Percentiles rank a stretch among this genome's conserved stretches.
Evolutionary conservation across 2,797 vertebrate species (phyloP).

Genomic region (Tympanoctomys barrerae): DNA sequence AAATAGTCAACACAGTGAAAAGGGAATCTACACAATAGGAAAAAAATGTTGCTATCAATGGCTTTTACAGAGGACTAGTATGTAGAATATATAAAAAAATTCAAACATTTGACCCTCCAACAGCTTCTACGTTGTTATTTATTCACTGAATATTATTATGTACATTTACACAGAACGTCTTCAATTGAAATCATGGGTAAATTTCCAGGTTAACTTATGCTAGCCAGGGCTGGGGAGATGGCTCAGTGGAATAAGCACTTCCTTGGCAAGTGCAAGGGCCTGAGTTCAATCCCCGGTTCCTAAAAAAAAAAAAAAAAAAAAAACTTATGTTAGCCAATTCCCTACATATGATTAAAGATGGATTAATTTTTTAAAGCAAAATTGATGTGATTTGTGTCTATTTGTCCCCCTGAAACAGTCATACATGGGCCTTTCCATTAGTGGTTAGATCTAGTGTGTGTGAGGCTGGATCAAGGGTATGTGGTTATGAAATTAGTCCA

Average conservation of each 20-base stretch:
- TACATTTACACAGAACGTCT: neutral
- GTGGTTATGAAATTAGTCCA: neutral
- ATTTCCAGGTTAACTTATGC: neutral
- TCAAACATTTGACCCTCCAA: neutral
- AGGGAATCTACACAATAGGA: neutral
- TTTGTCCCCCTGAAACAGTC: neutral
- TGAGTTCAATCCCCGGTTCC: too few species aligned
- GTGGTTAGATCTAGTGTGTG: neutral
- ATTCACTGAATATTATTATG: neutral
- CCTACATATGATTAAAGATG: neutral
- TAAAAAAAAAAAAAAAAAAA: too few species aligned
- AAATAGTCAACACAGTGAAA: neutral
- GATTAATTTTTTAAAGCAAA: neutral
- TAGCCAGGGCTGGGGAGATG: too few species aligned
- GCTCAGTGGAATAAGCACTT: too few species aligned
- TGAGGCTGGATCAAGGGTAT: neutral
- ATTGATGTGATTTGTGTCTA: neutral
- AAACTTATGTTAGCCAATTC: neutral
- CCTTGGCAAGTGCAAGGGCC: too few species aligned
- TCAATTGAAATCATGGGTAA: neutral
- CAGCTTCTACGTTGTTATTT: neutral
- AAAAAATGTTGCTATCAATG: neutral
- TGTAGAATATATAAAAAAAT: neutral
- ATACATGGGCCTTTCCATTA: neutral
- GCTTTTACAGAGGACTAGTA: neutral